Evolutionary conservation across 2,113 vertebrate genomes (phyloP).

Genomic region (Platysteira castanea): DNA sequence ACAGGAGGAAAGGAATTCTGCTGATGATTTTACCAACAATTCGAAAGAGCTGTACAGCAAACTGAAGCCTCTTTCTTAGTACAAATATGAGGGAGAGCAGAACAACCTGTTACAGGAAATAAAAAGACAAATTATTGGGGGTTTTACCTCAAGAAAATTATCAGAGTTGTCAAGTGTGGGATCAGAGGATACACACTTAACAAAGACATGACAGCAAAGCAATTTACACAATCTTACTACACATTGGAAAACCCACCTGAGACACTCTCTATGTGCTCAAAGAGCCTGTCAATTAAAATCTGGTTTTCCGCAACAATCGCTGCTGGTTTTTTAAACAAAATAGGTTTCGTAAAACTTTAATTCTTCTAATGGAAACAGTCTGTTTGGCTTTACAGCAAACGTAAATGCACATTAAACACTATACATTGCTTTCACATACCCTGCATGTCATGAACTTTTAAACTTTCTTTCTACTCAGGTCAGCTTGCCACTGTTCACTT

Average conservation of each 20-base stretch:
- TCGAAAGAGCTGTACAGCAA: conserved; percentile 65
- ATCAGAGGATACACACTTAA: not conserved
- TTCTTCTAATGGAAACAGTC: not conserved
- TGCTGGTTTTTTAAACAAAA: not conserved
- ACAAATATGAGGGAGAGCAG: conserved; percentile 62
- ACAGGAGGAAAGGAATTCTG: conserved; percentile 67
- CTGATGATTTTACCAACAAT: conserved; percentile 65
- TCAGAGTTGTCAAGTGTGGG: not conserved
- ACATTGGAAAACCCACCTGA: not conserved
- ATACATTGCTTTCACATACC: not conserved
- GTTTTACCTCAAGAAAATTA: not conserved
- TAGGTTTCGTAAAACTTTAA: not conserved
- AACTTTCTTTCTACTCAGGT: not conserved
- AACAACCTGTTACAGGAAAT: conserved; percentile 61
- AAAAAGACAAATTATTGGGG: not conserved
- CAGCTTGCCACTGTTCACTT: not conserved
- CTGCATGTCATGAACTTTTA: not conserved
- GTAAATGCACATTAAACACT: not conserved
- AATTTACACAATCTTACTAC: not conserved
- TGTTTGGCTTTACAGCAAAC: not conserved
- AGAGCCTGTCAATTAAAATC: not conserved
- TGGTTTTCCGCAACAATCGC: not conserved
- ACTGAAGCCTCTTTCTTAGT: conserved; percentile 61
- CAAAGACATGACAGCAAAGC: not conserved
- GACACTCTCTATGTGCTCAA: not conserved